Evolutionary conservation across 2,888 invertebrate genomes (phyloP).

Genomic region (Drosophila prolongata): DNA sequence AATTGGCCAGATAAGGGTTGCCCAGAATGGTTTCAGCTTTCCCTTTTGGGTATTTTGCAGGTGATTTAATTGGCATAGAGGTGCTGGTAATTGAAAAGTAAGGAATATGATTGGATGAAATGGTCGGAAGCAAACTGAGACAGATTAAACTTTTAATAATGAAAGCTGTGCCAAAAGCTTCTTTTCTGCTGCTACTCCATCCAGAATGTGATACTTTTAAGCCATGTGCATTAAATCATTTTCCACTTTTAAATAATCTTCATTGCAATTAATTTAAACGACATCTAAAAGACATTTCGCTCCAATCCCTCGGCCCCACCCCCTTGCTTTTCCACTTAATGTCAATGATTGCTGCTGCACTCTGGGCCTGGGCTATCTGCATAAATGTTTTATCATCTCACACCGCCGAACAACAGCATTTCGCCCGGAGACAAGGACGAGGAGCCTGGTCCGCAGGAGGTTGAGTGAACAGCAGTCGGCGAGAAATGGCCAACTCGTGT

Average conservation of each 20-base stretch:
- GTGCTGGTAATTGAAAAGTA: conserved; percentile 43
- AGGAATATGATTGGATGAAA: conserved; percentile 23
- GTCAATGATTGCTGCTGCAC: conserved; percentile 66
- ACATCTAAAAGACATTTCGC: conserved; percentile 61
- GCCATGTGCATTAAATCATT: conserved; percentile 19
- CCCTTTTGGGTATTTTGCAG: conserved; percentile 22
- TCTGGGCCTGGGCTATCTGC: conserved; percentile 60
- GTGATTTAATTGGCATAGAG: conserved; percentile 42
- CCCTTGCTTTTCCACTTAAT: conserved; percentile 62
- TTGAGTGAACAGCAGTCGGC: conserved; percentile 31
- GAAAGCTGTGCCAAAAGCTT: conserved; percentile 2
- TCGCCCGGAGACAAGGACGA: conserved; percentile 41
- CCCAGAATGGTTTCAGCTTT: conserved; percentile 13
- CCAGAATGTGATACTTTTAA: conserved; percentile 1
- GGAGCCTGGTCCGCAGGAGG: conserved; percentile 8
- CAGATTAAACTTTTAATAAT: background rate
- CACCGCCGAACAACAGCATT: conserved; percentile 59
- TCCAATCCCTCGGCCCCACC: conserved; percentile 5
- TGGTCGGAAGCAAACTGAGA: conserved; percentile 5
- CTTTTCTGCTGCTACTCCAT: background rate
- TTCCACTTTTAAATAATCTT: conserved; percentile 28
- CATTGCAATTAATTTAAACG: conserved; percentile 65
- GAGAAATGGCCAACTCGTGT: conserved; percentile 77
- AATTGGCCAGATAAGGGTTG: conserved; percentile 45
- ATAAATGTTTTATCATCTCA: conserved; percentile 77